Evolutionary conservation across 2,888 invertebrate genomes (phyloP).

Genomic region (Chelonus formosanus): DNA sequence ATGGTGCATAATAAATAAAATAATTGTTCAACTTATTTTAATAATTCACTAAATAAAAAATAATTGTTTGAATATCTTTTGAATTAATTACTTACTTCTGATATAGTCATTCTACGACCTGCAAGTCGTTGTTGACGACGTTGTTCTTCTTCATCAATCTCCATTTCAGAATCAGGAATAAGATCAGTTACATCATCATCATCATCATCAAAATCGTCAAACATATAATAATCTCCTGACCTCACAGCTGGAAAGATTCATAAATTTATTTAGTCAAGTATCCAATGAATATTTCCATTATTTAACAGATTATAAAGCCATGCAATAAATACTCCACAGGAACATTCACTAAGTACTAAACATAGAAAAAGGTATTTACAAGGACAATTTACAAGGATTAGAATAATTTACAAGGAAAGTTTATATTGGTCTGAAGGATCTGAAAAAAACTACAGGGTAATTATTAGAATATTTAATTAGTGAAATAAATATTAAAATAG

Average conservation of each 20-base stretch:
- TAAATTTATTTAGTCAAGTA: neutral
- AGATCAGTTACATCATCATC: slow-evolving; percentile 73
- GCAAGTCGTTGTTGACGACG: slow-evolving; percentile 55
- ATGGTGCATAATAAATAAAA: neutral
- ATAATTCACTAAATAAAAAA: too few relatives aligned
- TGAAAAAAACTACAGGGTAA: neutral
- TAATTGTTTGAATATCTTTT: too few relatives aligned
- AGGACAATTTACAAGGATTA: neutral
- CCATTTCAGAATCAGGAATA: slow-evolving; percentile 70
- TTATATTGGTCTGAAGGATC: slow-evolving; percentile 12
- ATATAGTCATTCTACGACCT: slow-evolving; percentile 66
- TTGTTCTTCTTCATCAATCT: slow-evolving; percentile 68
- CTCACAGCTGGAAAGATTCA: slow-evolving; percentile 79
- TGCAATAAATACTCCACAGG: slow-evolving; percentile 32
- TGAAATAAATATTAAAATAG: slow-evolving; percentile 26
- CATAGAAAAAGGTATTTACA: slow-evolving; percentile 16
- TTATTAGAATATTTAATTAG: neutral
- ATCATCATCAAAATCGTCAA: slow-evolving; percentile 88
- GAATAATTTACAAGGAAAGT: slow-evolving; percentile 22
- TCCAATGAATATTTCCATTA: too few relatives aligned
- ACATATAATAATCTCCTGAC: slow-evolving; percentile 99
- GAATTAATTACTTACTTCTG: slow-evolving; percentile 48
- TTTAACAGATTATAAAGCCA: slow-evolving; percentile 27
- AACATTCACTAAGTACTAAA: slow-evolving; percentile 31
- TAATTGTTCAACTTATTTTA: neutral